Evolutionary conservation across 2,888 invertebrate genomes (phyloP).

Genomic region (Conchocele bisecta): DNA sequence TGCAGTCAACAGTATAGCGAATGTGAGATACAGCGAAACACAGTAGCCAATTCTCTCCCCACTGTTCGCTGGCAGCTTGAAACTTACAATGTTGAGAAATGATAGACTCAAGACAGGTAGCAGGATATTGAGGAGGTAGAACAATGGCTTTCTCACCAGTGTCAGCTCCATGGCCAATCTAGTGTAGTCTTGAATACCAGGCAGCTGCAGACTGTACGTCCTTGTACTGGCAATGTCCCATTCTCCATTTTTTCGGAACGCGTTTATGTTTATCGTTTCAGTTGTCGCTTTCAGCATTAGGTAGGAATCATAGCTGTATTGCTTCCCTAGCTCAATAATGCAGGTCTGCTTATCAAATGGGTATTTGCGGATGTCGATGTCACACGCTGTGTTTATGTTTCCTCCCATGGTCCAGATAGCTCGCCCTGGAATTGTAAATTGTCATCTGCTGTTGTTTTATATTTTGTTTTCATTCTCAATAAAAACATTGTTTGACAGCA

Average conservation of each 20-base stretch:
- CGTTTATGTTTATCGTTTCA: not conserved
- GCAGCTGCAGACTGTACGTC: not conserved
- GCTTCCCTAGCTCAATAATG: conserved; percentile 3
- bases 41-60: conserved; percentile 32
- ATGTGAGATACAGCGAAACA: conserved; percentile 26
- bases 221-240: conserved; percentile 13
- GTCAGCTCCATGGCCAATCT: not conserved
- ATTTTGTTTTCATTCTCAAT: no score
- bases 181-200: not conserved
- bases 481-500: no score
- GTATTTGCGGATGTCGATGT: conserved; percentile 20
- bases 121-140: conserved; percentile 25
- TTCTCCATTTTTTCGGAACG: conserved; percentile 14
- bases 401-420: no score
- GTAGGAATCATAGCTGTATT: not conserved
- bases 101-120: conserved; percentile 17
- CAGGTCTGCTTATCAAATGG: conserved; percentile 31
- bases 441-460: no score
- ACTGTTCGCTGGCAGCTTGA: conserved; percentile 20
- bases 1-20: conserved; percentile 15
- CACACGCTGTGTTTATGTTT: conserved; percentile 10
- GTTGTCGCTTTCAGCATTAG: not conserved
- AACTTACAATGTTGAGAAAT: conserved; percentile 23
- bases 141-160: conserved; percentile 15
- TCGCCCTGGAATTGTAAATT: no score